Percentiles rank a stretch among this genome's conserved stretches.
These are phyloP conservation scores for Lepidocyrtinus sp. DNA, from an alignment of 2,888 invertebrate genomes.

Conservation along the genomic window DNA sequence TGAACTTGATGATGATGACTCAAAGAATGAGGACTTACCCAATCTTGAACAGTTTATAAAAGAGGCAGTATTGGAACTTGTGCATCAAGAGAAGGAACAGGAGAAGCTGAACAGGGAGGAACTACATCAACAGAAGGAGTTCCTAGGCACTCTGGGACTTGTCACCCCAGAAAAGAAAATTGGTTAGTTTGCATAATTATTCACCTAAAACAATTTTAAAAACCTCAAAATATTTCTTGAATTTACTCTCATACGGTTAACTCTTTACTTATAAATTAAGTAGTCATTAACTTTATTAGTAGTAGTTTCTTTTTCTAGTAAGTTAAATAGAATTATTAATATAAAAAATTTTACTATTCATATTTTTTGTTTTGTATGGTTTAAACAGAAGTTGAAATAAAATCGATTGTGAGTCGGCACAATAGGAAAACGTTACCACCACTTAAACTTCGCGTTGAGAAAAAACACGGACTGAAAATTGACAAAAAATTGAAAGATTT, in stretches of 20 bases:
- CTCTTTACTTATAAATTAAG: background rate
- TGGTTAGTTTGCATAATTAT: constrained; percentile 39
- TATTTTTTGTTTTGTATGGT: background rate
- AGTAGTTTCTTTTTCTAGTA: background rate
- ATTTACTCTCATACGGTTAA: background rate
- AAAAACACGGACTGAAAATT: constrained; percentile 42
- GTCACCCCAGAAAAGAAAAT: constrained; percentile 62
- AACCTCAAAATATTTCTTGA: background rate
- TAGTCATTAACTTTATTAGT: background rate
- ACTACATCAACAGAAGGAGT: constrained; percentile 55
- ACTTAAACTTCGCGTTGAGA: constrained; percentile 57
- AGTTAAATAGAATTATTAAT: too few species aligned
- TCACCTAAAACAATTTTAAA: background rate
- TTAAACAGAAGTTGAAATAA: constrained; percentile 64
- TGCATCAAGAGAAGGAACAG: constrained; percentile 45
- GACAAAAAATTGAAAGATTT: constrained; percentile 58
- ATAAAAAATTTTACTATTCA: background rate
- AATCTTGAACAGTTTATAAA: constrained; percentile 59
- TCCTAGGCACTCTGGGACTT: constrained; percentile 62
- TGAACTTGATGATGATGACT: constrained; percentile 28
- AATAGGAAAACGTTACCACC: constrained; percentile 63
- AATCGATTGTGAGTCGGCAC: constrained; percentile 63
- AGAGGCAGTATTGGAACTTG: constrained; percentile 60
- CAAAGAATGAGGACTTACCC: constrained; percentile 50
- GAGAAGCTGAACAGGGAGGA: constrained; percentile 36